phyloP scores from a whole-genome alignment of 2,113 vertebrate species.

The Megaceryle maxima region DNA sequence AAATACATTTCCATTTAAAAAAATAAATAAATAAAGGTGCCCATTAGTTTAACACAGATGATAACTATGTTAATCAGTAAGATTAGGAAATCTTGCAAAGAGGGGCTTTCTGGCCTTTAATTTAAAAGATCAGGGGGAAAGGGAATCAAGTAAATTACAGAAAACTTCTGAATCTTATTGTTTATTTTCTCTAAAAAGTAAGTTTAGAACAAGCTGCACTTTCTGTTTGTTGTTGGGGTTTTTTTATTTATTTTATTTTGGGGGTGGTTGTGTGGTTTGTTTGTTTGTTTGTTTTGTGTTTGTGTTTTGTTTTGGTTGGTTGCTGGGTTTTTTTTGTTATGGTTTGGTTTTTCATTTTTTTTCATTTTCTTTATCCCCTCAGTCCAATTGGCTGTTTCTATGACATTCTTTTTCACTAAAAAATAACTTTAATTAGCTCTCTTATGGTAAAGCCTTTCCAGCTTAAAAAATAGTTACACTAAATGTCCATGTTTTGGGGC shows the following conservation, averaged over 20 bases:
- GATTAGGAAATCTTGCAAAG: background rate
- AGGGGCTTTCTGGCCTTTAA: background rate
- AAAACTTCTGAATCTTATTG: background rate
- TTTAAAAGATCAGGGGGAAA: background rate
- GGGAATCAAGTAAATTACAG: background rate
- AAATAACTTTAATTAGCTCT: constrained; percentile 28
- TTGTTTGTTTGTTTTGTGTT: too few species aligned
- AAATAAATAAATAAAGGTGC: background rate
- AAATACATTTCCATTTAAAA: background rate
- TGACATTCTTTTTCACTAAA: constrained; percentile 2
- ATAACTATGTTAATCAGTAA: background rate
- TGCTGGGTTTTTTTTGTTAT: too few species aligned
- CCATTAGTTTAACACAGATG: background rate
- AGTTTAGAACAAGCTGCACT: background rate
- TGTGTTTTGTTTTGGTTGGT: background rate
- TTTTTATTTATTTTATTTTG: too few species aligned
- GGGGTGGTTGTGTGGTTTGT: background rate
- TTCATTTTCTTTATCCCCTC: background rate
- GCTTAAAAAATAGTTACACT: background rate
- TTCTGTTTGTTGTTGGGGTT: background rate
- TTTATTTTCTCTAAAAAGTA: background rate
- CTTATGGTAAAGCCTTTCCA: background rate
- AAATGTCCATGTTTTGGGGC: background rate
- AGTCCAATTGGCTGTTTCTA: background rate
- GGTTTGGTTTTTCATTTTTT: background rate